Conservation (phyloP, 2,888 invertebrate genomes). For the Prosopocoilus inquinatus region DNA sequence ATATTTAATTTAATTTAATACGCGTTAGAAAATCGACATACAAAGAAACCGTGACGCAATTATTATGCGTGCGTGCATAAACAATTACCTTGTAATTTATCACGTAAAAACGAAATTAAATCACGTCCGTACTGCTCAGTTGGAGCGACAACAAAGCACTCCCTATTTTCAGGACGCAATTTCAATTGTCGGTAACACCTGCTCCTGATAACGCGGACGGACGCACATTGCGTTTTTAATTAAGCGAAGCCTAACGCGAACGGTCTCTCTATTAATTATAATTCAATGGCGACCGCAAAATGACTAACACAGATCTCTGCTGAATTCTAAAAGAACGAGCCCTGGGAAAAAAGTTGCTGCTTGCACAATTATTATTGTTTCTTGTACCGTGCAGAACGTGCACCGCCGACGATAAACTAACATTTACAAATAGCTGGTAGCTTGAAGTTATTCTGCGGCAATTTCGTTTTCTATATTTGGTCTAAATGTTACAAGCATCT, state of each 20-base stretch:
- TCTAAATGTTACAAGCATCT: too few species aligned
- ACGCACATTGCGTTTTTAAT: conserved; percentile 5
- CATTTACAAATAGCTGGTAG: not conserved
- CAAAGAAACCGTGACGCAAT: not conserved
- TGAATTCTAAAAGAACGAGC: conserved; percentile 2
- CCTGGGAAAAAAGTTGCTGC: conserved; percentile 13
- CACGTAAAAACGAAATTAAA: not conserved
- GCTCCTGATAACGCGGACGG: conserved; percentile 3
- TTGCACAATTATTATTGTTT: conserved; percentile 12
- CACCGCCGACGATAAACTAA: conserved; percentile 10
- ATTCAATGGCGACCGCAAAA: conserved; percentile 13
- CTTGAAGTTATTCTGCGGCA: not conserved
- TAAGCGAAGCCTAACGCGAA: conserved; percentile 4
- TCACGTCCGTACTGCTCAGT: too few species aligned
- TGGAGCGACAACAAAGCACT: too few species aligned
- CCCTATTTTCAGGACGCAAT: not conserved
- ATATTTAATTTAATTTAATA: too few species aligned
- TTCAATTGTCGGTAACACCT: not conserved
- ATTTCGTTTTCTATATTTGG: conserved; percentile 11
- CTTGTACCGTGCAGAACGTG: not conserved
- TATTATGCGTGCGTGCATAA: not conserved
- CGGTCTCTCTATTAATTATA: conserved; percentile 12
- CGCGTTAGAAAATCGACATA: not conserved
- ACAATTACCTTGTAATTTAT: not conserved
- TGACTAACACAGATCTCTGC: conserved; percentile 9